Evolutionary conservation across 1,140 invertebrate genomes (phyloP), one percentile per base, ranked within the genome.

Genomic region (Drosophila lacertosa): DNA sequence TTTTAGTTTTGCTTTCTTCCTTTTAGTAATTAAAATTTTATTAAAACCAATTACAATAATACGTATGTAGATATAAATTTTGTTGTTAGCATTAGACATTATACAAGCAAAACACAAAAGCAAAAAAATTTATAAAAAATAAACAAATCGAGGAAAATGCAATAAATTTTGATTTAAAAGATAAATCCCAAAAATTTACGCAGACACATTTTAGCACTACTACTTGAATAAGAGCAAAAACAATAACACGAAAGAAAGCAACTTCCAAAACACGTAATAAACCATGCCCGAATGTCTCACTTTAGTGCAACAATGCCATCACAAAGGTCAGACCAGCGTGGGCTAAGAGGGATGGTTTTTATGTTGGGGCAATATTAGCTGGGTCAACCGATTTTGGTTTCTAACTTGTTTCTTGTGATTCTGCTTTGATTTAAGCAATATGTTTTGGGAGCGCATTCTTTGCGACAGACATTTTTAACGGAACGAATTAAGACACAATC

Each of bases 1-100:
- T 84, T 89, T 72, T 57, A 57, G 57, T 77, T 88, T 74, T 72
- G 66, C 74, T 81, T 89, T 89, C 71, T 62, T 63, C 51, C 74
- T 69, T 65, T 74, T 77, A 77, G 66, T 74, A 76, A 65, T 74
- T 80, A 74, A 37, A 58, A 71, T 74, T 77, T 86, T 77, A 80
- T 84, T 69, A 66, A 82, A 82, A 51, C 55, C 32, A 75, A 71
- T 71, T 84, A 78, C 53, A 83, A 54, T 63, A 63, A 84, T 72
- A 65, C 62, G 75, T 64, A 68, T 48, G 42, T 80, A 84, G 81
- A 50, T 42, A 74, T 77, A 70, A 81, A 77, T 84, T 84, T 79
- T 81, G 81, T 84, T 84, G 77, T 86, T 84, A 86, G 72, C 53
- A 65, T 64, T 71, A 71, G 37, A 59, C 29, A 22, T 55, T 74